A percentile compares a stretch with the other conserved stretches of the same genome.
phyloP scores from a whole-genome alignment of 2,888 invertebrate genomes.

The Drosophila putrida region DNA sequence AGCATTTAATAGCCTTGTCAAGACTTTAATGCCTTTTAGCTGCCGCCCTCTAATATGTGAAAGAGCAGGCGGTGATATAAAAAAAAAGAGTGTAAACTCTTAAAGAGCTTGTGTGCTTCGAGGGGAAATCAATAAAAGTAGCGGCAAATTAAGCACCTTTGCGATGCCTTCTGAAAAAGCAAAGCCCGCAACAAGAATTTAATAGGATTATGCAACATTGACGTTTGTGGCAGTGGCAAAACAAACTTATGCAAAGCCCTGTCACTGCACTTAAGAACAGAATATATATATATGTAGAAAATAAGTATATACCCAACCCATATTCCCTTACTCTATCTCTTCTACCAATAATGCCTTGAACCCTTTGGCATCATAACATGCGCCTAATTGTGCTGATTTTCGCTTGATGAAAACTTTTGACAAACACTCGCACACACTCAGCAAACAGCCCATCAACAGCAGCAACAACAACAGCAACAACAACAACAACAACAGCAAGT shows the following conservation, averaged over 20 bases:
- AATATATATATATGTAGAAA: constrained; percentile 7
- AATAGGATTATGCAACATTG: constrained; percentile 81
- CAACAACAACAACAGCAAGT: constrained; percentile 40
- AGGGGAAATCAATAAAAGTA: constrained; percentile 77
- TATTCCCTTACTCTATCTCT: not conserved
- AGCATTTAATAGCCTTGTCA: constrained; percentile 82
- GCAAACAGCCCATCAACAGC: constrained; percentile 51
- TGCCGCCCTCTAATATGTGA: constrained; percentile 65
- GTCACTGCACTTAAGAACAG: constrained; percentile 63
- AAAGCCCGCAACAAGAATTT: constrained; percentile 69
- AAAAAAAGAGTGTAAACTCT: constrained; percentile 40
- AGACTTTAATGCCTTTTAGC: constrained; percentile 81
- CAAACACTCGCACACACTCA: constrained; percentile 40
- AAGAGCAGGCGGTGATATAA: constrained; percentile 26
- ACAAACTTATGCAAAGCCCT: constrained; percentile 75
- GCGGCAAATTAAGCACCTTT: constrained; percentile 76
- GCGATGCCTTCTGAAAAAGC: constrained; percentile 47
- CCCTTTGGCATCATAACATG: constrained; percentile 61
- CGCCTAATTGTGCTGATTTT: constrained; percentile 77
- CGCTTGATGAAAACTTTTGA: constrained; percentile 74
- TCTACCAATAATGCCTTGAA: constrained; percentile 35
- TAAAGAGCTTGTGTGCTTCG: constrained; percentile 1
- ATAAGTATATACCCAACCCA: not conserved
- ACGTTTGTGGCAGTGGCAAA: constrained; percentile 39
- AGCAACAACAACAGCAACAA: constrained; percentile 26